phyloP scores from a whole-genome alignment of 2,113 vertebrate genomes.

The Campylomormyrus numenius region DNA sequence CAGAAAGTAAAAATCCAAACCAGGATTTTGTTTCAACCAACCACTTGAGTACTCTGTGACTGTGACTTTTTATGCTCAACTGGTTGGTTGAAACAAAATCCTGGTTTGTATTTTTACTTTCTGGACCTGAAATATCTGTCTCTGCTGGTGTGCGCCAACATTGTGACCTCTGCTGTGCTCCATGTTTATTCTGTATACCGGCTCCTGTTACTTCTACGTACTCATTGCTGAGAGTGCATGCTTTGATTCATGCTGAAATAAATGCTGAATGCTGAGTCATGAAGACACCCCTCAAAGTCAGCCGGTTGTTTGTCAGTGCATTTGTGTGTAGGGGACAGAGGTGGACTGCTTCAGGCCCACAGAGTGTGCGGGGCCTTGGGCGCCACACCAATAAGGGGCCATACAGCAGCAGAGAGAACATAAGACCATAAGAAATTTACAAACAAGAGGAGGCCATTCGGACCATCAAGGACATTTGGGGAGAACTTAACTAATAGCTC shows the following conservation, averaged over 20 bases:
- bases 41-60: too few species aligned
- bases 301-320: background rate
- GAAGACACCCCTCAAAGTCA: background rate
- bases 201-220: too few species aligned
- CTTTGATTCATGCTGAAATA: background rate
- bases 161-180: background rate
- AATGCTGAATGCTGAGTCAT: background rate
- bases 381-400: background rate
- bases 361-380: background rate
- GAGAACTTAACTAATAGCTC: too few species aligned
- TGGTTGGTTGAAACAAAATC: too few species aligned
- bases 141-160: background rate
- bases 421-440: too few species aligned
- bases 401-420: background rate
- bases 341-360: background rate
- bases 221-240: background rate
- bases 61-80: too few species aligned
- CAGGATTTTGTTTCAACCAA: too few species aligned
- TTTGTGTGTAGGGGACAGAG: background rate
- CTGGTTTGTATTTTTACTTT: too few species aligned
- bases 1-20: too few species aligned
- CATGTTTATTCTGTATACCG: background rate
- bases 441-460: too few species aligned
- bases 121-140: too few species aligned
- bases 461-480: too few species aligned